Conservation (phyloP, 2,113 vertebrate species). For the Rhabdornis inornatus region DNA sequence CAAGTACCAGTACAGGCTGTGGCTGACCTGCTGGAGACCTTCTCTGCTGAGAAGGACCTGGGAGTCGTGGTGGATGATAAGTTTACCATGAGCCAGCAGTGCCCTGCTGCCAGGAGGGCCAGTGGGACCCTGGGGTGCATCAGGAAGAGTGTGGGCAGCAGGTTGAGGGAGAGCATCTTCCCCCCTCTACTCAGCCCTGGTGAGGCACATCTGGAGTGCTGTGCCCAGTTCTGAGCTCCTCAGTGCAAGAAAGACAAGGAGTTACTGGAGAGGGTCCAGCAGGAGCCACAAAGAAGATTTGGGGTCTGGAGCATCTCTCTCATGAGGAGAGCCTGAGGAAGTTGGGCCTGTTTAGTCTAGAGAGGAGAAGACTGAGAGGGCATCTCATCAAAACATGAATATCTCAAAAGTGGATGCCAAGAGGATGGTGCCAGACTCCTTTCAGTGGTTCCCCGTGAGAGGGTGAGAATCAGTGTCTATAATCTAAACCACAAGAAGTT, state of each 20-base stretch:
- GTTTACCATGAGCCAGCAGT: accelerated
- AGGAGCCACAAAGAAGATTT: neutral
- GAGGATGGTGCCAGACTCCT: neutral
- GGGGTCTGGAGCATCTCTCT: neutral
- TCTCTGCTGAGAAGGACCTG: neutral
- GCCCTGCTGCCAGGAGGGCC: neutral
- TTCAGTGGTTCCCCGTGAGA: neutral
- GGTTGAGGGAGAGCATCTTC: accelerated
- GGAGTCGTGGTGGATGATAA: too few species aligned
- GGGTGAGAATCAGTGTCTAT: neutral
- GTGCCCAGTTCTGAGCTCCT: neutral
- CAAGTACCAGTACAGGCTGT: neutral
- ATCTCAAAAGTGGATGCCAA: neutral
- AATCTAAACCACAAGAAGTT: neutral
- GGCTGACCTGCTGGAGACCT: neutral
- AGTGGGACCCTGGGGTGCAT: neutral
- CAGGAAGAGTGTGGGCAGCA: neutral
- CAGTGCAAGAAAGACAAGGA: neutral
- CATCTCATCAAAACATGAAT: neutral
- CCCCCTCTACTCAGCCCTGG: neutral
- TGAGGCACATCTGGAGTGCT: neutral
- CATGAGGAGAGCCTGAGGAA: neutral
- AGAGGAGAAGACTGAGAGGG: neutral
- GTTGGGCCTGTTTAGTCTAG: neutral
- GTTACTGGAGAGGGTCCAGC: neutral